phyloP scores from a whole-genome alignment of 2,888 invertebrate species.

The Phasia obesa region DNA sequence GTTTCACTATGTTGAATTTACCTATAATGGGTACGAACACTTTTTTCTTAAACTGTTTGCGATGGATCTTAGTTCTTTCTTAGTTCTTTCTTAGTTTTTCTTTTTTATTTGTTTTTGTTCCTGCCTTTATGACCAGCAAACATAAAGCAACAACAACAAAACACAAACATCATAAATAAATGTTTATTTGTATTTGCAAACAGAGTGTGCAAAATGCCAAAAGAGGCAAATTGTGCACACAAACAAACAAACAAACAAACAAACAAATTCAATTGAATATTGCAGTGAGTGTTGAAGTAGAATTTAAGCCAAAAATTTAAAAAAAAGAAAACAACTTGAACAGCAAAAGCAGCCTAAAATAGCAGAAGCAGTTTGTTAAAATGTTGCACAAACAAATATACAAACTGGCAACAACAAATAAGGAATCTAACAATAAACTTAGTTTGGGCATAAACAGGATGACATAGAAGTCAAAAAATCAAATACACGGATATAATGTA shows the following conservation, averaged over 20 bases:
- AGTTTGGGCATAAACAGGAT: constrained; percentile 34
- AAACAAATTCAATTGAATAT: constrained; percentile 12
- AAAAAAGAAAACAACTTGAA: background rate
- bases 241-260: no score
- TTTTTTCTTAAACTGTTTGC: constrained; percentile 1
- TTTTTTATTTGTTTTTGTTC: background rate
- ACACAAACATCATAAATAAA: constrained; percentile 12
- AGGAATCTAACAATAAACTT: constrained; percentile 64
- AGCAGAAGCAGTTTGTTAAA: constrained; percentile 56
- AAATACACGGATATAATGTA: background rate
- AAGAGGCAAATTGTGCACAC: constrained; percentile 25
- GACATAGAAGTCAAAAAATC: background rate
- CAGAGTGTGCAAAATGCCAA: constrained; percentile 49
- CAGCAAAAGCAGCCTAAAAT: constrained; percentile 23
- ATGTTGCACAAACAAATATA: constrained; percentile 33
- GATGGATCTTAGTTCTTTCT: background rate
- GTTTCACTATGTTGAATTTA: background rate
- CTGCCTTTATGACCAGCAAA: constrained; percentile 1
- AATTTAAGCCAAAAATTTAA: constrained; percentile 41
- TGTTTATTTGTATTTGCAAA: constrained; percentile 35
- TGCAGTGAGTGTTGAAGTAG: constrained; percentile 49
- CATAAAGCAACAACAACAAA: constrained; percentile 1
- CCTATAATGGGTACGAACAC: background rate
- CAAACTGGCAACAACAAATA: constrained; percentile 50
- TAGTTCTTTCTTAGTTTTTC: background rate